Conservation (phyloP, 2,797 vertebrate species). For the Semaprochilodus insignis region DNA sequence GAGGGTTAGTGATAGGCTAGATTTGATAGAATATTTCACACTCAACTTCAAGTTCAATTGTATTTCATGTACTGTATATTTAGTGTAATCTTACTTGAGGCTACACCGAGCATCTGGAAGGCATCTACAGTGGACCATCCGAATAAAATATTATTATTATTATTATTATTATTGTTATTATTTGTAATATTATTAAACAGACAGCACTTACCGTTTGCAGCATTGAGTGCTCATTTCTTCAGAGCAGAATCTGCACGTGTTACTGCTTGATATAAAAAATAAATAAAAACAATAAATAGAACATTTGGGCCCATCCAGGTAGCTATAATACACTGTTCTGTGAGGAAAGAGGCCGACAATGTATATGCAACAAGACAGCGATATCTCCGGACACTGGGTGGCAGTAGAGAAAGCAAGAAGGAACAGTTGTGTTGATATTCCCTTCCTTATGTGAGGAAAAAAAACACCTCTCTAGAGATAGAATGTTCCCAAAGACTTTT, state of each 20-base stretch:
- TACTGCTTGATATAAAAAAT: slow-evolving; percentile 61
- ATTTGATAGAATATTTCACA: too few species aligned
- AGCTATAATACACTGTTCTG: background rate
- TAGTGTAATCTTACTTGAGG: too few species aligned
- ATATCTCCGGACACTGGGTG: slow-evolving; percentile 67
- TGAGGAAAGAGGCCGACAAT: background rate
- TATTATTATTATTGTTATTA: too few species aligned
- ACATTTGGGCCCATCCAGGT: background rate
- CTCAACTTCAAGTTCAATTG: too few species aligned
- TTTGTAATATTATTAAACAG: background rate
- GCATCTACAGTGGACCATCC: too few species aligned
- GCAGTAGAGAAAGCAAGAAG: slow-evolving; percentile 64
- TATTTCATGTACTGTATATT: too few species aligned
- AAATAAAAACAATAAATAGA: slow-evolving; percentile 28
- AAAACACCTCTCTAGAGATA: too few species aligned
- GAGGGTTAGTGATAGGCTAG: too few species aligned
- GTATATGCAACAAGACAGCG: background rate
- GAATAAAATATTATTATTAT: too few species aligned
- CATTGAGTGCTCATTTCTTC: slow-evolving; percentile 68
- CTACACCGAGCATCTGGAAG: too few species aligned
- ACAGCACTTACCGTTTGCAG: slow-evolving; percentile 68
- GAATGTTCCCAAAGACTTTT: too few species aligned
- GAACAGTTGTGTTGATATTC: background rate
- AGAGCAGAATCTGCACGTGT: slow-evolving; percentile 51
- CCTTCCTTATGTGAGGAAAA: too few species aligned